Evolutionary conservation across 2,113 vertebrate genomes (phyloP).

Genomic region (Megaleporinus macrocephalus): DNA sequence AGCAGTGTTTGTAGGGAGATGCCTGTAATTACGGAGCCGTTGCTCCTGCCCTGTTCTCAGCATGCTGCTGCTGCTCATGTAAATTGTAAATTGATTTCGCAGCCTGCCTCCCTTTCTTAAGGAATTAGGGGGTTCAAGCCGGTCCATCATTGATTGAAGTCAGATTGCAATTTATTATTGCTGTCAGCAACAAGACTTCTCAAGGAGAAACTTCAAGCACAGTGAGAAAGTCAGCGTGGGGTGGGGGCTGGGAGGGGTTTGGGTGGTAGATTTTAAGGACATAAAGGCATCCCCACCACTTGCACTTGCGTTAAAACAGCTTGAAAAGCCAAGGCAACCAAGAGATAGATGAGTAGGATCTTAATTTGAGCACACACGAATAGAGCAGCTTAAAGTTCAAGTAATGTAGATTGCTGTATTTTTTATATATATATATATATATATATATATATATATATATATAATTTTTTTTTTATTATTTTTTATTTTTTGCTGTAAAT

Average conservation of each 20-base stretch:
- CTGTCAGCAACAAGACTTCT: conserved; percentile 75
- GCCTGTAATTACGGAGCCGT: conserved; percentile 72
- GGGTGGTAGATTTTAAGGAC: neutral
- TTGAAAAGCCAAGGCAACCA: neutral
- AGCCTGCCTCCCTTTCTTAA: conserved; percentile 72
- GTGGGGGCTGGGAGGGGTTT: neutral
- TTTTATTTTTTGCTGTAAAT: too few relatives aligned
- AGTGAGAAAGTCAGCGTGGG: neutral
- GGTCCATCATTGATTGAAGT: conserved; percentile 73
- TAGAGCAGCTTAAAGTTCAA: too few relatives aligned
- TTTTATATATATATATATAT: too few relatives aligned
- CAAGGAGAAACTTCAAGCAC: conserved; percentile 69
- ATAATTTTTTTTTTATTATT: too few relatives aligned
- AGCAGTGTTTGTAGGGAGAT: conserved; percentile 58
- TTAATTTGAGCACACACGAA: neutral
- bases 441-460: too few relatives aligned
- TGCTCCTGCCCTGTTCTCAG: conserved; percentile 70
- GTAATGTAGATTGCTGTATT: too few relatives aligned
- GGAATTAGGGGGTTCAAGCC: conserved; percentile 78
- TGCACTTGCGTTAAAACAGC: neutral
- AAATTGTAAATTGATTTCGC: conserved; percentile 81
- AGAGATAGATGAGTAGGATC: neutral
- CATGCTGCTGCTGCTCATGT: conserved; percentile 74
- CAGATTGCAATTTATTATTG: conserved; percentile 76
- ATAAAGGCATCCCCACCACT: neutral